phyloP scores from a whole-genome alignment of 2,888 invertebrate genomes.

The Eretmocerus hayati region DNA sequence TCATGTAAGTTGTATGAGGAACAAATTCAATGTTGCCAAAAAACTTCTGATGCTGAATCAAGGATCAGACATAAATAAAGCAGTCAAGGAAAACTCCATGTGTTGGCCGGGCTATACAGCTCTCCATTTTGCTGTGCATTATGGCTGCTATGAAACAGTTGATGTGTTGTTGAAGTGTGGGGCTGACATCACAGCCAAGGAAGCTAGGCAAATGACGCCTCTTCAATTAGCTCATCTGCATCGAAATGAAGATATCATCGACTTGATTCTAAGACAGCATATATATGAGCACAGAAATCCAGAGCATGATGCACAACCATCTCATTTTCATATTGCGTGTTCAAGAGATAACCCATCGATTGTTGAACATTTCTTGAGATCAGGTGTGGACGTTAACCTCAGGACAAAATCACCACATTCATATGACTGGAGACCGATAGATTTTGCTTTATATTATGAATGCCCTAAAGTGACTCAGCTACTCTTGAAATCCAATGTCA shows the following conservation, averaged over 20 bases:
- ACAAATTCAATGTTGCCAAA: no score
- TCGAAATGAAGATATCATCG: neutral
- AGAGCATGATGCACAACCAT: no score
- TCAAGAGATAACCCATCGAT: neutral
- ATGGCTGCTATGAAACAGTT: neutral
- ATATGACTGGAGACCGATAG: neutral
- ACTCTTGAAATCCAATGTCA: neutral
- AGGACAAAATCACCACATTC: neutral
- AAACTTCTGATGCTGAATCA: no score
- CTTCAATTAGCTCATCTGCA: neutral
- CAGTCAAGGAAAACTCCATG: no score
- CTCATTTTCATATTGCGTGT: slow-evolving; percentile 7
- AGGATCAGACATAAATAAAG: no score
- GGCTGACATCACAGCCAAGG: neutral
- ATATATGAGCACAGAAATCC: neutral
- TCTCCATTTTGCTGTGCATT: slow-evolving; percentile 10
- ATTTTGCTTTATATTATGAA: slow-evolving; percentile 1
- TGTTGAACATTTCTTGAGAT: slow-evolving; percentile 3
- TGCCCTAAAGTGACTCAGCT: neutral
- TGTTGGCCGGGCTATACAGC: slow-evolving; percentile 9
- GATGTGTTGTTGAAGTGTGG: neutral
- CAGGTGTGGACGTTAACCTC: neutral
- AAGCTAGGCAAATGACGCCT: neutral
- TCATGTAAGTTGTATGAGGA: no score
- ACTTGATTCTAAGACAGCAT: neutral